Evolutionary conservation across 92 coral and sea anemone genomes (phyloP), one percentile per base, ranked within the genome.

Genomic region (Parazoanthus darwini): DNA sequence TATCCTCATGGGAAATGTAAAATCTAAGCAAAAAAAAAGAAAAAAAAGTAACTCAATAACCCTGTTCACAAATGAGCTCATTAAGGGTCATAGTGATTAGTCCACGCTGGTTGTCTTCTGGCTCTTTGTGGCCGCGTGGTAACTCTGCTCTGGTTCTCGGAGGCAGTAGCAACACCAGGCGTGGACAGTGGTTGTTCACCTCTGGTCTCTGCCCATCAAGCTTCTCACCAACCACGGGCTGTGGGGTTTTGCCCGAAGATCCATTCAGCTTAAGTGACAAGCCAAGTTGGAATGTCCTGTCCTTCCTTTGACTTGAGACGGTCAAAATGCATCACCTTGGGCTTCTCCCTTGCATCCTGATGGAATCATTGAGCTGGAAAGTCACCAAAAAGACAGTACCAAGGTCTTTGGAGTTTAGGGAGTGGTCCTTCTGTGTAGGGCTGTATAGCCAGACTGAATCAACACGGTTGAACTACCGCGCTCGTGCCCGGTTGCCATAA

Each of bases 361-460:
- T 15, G 70, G 0, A 66, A 77, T 83, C 67, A 15, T 83, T 72
- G 7, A 89, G 85, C 77, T 85, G 37, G 26, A 78, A 85, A 36
- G 86, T 73, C 39, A 81, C 33, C 58, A 82, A 48, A 50, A 74
- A 39, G 33, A 29, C 33, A 29, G 33, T 29, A 29, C 74, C 85
- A 85, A 37, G 80, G 78, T 88, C 88, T 74, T 50, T 79, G 78
- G 5, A 88, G 43, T 77, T 88, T 88, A 88, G 88, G 10, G 38
- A 33, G 48, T 25, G 26, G 2, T 80, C 88, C 54, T 88, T 88
- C 74, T 51, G 73, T 35, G 82, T 82, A 8, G 91, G 87, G 72
- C 71, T 88, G 88, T 81, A 78, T 14, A 88, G 88, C 91, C 91
- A 88, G 15, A 88, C 88, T 25, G 87, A 20, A n/a, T 65, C 78